phyloP scores from a whole-genome alignment of 2,797 vertebrate genomes.

The Alcedo quadribrachys region DNA sequence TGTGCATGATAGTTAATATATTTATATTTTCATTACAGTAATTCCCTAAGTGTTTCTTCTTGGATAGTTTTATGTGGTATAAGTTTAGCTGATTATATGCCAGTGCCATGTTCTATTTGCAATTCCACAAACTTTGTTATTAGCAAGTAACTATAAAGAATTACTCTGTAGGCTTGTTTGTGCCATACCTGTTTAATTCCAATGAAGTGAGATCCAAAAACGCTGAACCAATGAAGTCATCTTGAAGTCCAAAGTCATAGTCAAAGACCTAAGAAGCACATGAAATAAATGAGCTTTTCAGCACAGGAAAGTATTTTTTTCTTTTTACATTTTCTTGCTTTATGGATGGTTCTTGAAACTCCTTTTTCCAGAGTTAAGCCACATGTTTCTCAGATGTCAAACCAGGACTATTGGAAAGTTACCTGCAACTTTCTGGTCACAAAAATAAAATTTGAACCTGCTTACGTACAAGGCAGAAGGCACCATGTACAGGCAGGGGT shows the following conservation, averaged over 20 bases:
- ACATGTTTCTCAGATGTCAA: not conserved
- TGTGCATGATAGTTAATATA: not conserved
- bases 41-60: not conserved
- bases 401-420: not conserved
- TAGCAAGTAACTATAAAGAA: not conserved
- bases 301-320: not conserved
- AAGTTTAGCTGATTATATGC: not conserved
- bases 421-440: not conserved
- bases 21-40: not conserved
- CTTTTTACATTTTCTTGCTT: not conserved
- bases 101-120: not conserved
- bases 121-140: not conserved
- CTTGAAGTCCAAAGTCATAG: constrained; percentile 97
- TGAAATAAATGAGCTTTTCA: not conserved
- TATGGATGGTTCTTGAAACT: not conserved
- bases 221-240: constrained; percentile 96
- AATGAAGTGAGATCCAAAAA: constrained; percentile 90
- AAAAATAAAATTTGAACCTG: not conserved
- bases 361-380: not conserved
- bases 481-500: rapidly evolving
- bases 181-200: constrained; percentile 88
- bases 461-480: not conserved
- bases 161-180: not conserved
- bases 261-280: constrained; percentile 89
- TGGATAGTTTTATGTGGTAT: not conserved